Percentiles rank a stretch among this genome's conserved stretches.
Evolutionary conservation across 2,797 vertebrate genomes (phyloP).

Genomic region (Pyrocephalus nanus): DNA sequence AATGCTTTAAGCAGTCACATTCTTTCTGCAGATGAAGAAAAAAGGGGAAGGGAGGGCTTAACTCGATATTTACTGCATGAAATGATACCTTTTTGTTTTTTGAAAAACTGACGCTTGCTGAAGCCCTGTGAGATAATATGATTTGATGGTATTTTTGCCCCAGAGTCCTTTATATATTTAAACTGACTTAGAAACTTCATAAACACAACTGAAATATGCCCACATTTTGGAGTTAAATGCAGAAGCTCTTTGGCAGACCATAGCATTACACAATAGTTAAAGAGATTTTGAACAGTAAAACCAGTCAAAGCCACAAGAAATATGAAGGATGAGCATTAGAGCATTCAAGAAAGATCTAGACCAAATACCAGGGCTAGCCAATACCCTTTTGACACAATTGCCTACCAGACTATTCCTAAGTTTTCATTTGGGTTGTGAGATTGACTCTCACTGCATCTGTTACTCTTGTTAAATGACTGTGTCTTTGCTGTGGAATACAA

Average conservation of each 20-base stretch:
- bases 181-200: neutral
- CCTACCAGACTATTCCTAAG: neutral
- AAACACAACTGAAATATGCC: neutral
- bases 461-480: neutral
- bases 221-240: neutral
- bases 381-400: neutral
- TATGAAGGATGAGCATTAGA: neutral
- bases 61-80: neutral
- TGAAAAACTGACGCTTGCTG: neutral
- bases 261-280: neutral
- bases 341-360: neutral
- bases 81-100: conserved; percentile 7
- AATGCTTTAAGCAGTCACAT: conserved; percentile 60
- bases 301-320: neutral
- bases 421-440: neutral
- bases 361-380: neutral
- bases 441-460: neutral
- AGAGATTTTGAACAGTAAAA: neutral
- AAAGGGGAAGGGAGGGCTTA: neutral
- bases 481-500: neutral
- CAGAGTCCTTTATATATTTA: neutral
- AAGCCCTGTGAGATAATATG: neutral
- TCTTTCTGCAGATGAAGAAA: conserved; percentile 33
- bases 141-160: conserved; percentile 24
- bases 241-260: conserved; percentile 12